Evolutionary conservation across 2,888 invertebrate genomes (phyloP).

Genomic region (Leptinotarsa tumamoca): DNA sequence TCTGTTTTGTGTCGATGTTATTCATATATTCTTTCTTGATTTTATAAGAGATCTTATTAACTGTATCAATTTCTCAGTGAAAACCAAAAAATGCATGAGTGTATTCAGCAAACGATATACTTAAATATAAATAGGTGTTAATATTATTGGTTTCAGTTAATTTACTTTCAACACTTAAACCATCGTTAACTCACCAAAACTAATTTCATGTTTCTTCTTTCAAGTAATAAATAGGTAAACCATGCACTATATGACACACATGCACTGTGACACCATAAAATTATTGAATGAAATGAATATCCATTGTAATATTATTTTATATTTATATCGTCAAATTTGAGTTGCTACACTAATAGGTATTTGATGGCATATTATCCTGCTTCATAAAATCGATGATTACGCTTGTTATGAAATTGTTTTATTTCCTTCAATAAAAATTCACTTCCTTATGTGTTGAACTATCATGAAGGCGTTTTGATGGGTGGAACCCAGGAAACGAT

Average conservation of each 20-base stretch:
- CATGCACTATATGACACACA: conserved; percentile 18
- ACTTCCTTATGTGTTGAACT: conserved; percentile 32
- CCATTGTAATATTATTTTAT: conserved; percentile 29
- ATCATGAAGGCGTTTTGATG: conserved; percentile 25
- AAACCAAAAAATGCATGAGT: too few relatives aligned
- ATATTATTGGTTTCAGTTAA: too few relatives aligned
- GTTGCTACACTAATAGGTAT: conserved; percentile 17
- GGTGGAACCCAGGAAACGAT: conserved; percentile 31
- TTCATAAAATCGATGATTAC: conserved; percentile 33
- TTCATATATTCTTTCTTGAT: too few relatives aligned
- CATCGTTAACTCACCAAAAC: conserved; percentile 29
- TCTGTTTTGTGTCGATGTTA: too few relatives aligned
- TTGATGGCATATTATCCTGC: conserved; percentile 33
- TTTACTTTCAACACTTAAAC: not conserved
- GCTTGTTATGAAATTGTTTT: conserved; percentile 30
- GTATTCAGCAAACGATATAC: too few relatives aligned
- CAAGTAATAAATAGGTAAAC: not conserved
- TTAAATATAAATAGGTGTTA: too few relatives aligned
- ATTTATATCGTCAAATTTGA: conserved; percentile 36
- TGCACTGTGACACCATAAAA: conserved; percentile 16
- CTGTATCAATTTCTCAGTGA: too few relatives aligned
- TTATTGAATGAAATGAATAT: conserved; percentile 20
- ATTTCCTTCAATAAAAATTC: conserved; percentile 25
- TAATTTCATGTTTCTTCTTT: conserved; percentile 30
- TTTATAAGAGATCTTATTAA: too few relatives aligned